Evolutionary conservation across 2,888 invertebrate genomes (phyloP), one percentile per base, ranked within the genome.

Genomic region (Camptogramma bilineatum): DNA sequence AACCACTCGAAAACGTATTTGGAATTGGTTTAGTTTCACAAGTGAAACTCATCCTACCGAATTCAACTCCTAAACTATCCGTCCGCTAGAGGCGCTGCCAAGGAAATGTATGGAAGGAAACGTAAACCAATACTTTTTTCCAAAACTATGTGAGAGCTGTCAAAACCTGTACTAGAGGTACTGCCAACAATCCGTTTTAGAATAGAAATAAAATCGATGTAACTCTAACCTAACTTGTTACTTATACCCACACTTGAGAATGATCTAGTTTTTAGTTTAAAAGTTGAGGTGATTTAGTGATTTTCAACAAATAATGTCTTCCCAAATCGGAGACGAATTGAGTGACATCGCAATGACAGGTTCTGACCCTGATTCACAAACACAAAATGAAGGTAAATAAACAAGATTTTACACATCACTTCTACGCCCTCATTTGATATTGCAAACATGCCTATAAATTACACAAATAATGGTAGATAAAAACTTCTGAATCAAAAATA

Each of bases 311-410:
- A 80, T 61, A 63, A 83, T 82, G 80, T 68, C 78, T 68, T 81
- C 82, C 53, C 84, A 85, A 80, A 78, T 88, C 73, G 78, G 84
- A 31, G 90, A 90, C 63, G 90, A 91, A 74, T 85, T 87, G 51
- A 79, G 77, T 69, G 87, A 87, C 68, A 82, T 90, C 68, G 76
- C 86, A 62, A 87, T 90, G 87, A 80, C 86, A 73, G 81, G 82
- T 60, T 83, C 83, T 3, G 91, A 91, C 66, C 85, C 87, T 42
- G 91, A 92, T 71, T 87, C 91, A 2, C 91, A 90, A 84, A 78
- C 87, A 74, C 88, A 90, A 48, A 85, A 86, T 57, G 91, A 91
- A 84, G 88, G 91, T 91, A 87, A 88, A 85, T 82, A 87, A 86
- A 86, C 48, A 55, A 42, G 19, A 53, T 79, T 1, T 28, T 63